Conservation (phyloP, 1,140 invertebrate genomes). For the Aphis gossypii region DNA sequence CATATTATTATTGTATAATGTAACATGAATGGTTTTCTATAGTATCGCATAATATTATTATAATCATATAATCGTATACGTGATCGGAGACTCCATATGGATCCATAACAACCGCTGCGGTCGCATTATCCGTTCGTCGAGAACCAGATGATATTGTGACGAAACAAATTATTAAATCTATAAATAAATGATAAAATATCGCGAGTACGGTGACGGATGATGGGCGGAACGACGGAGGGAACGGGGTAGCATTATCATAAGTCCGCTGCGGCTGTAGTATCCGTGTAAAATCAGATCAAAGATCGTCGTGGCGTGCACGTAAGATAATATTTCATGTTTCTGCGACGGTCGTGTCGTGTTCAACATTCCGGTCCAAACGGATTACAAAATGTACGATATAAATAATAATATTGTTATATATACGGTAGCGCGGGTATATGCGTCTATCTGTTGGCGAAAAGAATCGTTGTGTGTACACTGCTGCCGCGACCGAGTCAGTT, state of each 20-base stretch:
- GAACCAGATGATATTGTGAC: neutral
- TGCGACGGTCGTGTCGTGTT: neutral
- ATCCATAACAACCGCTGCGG: neutral
- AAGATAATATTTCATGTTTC: neutral
- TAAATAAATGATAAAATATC: constrained; percentile 10
- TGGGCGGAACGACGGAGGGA: too few species aligned
- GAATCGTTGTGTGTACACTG: neutral
- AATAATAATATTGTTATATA: neutral
- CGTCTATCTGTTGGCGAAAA: neutral
- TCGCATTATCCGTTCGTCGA: neutral
- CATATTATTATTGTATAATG: neutral
- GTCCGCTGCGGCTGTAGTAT: neutral
- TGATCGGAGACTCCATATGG: neutral
- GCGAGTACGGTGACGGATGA: neutral
- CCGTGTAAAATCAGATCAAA: neutral
- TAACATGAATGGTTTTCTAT: neutral
- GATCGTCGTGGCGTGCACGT: neutral
- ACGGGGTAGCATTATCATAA: neutral
- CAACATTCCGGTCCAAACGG: neutral
- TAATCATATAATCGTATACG: neutral
- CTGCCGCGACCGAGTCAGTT: neutral
- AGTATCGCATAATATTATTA: neutral
- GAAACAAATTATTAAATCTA: neutral
- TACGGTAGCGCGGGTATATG: neutral
- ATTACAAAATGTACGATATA: neutral